Percentiles rank a stretch among this genome's conserved stretches.
Conservation (phyloP, 2,797 vertebrate species). For the Manis crassicaudata region DNA sequence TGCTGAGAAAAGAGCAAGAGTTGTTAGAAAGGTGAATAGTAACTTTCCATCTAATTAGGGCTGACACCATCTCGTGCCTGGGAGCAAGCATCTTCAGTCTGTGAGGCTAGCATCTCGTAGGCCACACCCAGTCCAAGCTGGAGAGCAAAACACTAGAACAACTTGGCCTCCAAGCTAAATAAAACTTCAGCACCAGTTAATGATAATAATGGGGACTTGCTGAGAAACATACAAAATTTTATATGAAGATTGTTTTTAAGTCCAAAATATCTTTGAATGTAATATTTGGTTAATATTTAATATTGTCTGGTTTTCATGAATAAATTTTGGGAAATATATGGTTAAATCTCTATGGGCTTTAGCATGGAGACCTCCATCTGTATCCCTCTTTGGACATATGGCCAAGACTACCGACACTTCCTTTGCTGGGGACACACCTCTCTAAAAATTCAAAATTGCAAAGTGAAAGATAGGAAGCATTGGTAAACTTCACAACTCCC, state of each 20-base stretch:
- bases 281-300: constrained; percentile 31
- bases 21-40: not conserved
- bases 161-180: not conserved
- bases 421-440: not conserved
- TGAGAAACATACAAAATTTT: not conserved
- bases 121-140: not conserved
- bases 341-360: not conserved
- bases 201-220: not conserved
- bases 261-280: not conserved
- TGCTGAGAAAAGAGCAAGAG: not conserved
- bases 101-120: not conserved
- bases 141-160: not conserved
- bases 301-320: not conserved
- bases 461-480: not conserved
- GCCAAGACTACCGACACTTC: not conserved
- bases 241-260: not conserved
- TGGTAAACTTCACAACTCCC: not conserved
- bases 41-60: not conserved
- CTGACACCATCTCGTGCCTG: not conserved
- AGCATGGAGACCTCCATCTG: not conserved
- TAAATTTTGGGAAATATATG: not conserved
- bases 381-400: not conserved
- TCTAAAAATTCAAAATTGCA: not conserved
- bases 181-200: not conserved
- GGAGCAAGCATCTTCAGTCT: not conserved